These are phyloP conservation scores for Sericinus montela DNA, from an alignment of 2,888 invertebrate species.

Conservation along the genomic window DNA sequence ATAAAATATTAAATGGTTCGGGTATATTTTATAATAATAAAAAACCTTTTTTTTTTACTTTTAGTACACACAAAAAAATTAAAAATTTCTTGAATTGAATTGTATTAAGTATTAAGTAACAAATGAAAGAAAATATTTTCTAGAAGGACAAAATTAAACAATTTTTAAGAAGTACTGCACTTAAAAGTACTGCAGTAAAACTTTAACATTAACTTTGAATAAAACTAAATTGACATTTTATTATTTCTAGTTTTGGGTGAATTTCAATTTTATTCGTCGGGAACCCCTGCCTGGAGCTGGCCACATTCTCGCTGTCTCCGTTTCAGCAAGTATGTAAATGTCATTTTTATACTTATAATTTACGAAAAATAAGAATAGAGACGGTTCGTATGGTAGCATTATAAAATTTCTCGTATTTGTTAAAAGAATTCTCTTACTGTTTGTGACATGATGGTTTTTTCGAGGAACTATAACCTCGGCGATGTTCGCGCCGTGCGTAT, in stretches of 20 bases:
- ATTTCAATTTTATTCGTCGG: slow-evolving; percentile 48
- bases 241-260: neutral
- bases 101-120: too few relatives aligned
- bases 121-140: too few relatives aligned
- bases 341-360: slow-evolving; percentile 64
- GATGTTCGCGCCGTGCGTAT: slow-evolving; percentile 41
- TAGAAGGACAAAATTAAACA: too few relatives aligned
- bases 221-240: neutral
- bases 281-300: slow-evolving; percentile 60
- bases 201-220: too few relatives aligned
- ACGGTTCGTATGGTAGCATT: slow-evolving; percentile 32
- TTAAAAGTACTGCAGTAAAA: too few relatives aligned
- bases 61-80: too few relatives aligned
- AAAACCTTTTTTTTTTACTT: too few relatives aligned
- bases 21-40: too few relatives aligned
- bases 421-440: slow-evolving; percentile 26
- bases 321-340: slow-evolving; percentile 79
- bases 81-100: too few relatives aligned
- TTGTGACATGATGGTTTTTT: slow-evolving; percentile 40
- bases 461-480: slow-evolving; percentile 59
- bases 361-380: slow-evolving; percentile 22
- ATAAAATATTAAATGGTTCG: too few relatives aligned
- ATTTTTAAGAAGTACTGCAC: too few relatives aligned
- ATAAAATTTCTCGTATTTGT: slow-evolving; percentile 22
- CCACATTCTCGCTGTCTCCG: slow-evolving; percentile 72